Evolutionary conservation across 2,113 vertebrate species (phyloP), one percentile per base, ranked within the genome.

Genomic region (Esox niger): DNA sequence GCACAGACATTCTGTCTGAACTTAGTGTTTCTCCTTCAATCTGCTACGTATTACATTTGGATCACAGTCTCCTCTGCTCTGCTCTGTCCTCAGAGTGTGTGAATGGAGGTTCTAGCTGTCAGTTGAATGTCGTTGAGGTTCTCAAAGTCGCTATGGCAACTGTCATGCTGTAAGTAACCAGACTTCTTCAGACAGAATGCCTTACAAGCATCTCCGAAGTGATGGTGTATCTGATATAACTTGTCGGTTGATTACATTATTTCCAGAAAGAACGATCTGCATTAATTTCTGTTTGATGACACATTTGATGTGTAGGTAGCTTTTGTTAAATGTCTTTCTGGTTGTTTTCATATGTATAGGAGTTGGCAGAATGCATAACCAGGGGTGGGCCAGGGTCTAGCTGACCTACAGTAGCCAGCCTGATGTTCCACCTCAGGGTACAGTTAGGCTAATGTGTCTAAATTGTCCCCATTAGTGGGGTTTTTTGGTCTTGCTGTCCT

Each of bases 101-200:
- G 47, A 56, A 31, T 62, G 43, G 69, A 68, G 77, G 60, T 67
- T 61, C 76, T 68, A 52, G 69, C 59, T 43, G 1, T 71, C 72
- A 66, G 46, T 76, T 75, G 85, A 87, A 84, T 80, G 74, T 78
- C 84, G 81, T 84, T 78, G 69, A 69, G 76, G 32, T 70, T 77
- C 80, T 83, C 79, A 82, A 70, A 73, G 76, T 91, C 69, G 2
- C 87, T 82, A 89, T 90, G 84, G 89, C 82, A 90, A 91, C 90
- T 80, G 84, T 82, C 86, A 86, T 82, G 71, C 77, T 68, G 80
- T 20, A 84, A 74, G 62, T 43, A 43, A 1, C 77, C 54, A 46
- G 62, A 68, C 69, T 70, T 73, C 60, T 73, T 79, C 73, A 62
- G 75, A 82, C 55, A 11, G 26, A 9, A 26, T 35, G 20, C 52